Percentiles rank a stretch among this genome's conserved stretches.
Evolutionary conservation across 2,113 vertebrate species (phyloP).

Genomic region (Lutjanus erythropterus): DNA sequence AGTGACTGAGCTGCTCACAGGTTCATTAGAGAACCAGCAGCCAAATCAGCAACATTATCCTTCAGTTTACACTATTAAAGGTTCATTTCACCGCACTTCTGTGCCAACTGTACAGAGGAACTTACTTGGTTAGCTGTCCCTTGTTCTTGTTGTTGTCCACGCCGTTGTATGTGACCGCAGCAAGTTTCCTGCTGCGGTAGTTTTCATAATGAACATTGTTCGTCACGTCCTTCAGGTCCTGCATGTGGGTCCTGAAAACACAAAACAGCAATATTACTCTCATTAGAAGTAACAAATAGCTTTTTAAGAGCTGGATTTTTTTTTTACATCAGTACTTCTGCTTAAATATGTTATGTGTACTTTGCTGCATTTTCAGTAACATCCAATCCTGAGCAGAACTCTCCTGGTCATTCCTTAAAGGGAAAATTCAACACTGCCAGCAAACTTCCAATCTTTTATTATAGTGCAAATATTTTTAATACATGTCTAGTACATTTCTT

Average conservation of each 20-base stretch:
- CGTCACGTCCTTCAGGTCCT: conserved; percentile 97
- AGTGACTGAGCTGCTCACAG: conserved; percentile 12
- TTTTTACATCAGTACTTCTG: not conserved
- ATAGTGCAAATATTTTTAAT: no score
- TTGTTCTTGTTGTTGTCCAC: conserved; percentile 95
- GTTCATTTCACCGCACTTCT: not conserved
- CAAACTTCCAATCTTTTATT: no score
- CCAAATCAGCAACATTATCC: not conserved
- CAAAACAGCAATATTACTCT: not conserved
- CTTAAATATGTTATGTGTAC: not conserved
- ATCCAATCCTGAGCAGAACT: no score
- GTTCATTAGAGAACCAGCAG: not conserved
- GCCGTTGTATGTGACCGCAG: conserved; percentile 95
- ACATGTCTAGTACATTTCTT: no score
- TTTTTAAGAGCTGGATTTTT: not conserved
- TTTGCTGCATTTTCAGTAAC: no score
- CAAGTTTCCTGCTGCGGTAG: conserved; percentile 94
- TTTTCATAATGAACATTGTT: conserved; percentile 98
- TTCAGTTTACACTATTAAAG: not conserved
- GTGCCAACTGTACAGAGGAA: conserved; percentile 7
- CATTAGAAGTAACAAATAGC: not conserved
- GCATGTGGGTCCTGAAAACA: conserved; percentile 93
- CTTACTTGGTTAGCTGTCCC: conserved; percentile 96
- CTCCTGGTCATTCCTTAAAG: no score
- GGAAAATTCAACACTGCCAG: no score